Percentiles rank a stretch among this genome's conserved stretches.
Conservation (phyloP, 2,113 vertebrate genomes). For the Scartelaos histophorus region DNA sequence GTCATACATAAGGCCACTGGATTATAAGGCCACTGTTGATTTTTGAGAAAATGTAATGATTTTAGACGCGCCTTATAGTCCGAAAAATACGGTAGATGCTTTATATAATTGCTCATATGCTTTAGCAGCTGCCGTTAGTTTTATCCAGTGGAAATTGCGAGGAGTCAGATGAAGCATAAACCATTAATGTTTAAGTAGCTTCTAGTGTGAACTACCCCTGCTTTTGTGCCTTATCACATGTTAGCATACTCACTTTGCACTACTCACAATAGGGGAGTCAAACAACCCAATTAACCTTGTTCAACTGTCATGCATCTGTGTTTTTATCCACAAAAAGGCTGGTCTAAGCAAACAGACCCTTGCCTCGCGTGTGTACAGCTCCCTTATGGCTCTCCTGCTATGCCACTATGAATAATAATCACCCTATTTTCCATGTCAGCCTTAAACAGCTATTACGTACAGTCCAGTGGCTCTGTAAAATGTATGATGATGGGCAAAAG, state of each 20-base stretch:
- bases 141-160: not conserved
- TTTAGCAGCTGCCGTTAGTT: not conserved
- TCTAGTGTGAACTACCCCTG: constrained; percentile 2
- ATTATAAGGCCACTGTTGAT: too few relatives aligned
- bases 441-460: constrained; percentile 43
- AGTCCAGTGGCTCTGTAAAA: constrained; percentile 44
- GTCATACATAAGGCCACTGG: too few relatives aligned
- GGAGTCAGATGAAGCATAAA: not conserved
- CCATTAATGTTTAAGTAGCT: not conserved
- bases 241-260: not conserved
- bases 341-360: constrained; percentile 13
- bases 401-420: constrained; percentile 52
- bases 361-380: constrained; percentile 23
- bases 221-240: constrained; percentile 17
- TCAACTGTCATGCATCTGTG: not conserved
- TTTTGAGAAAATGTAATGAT: too few relatives aligned
- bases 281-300: constrained; percentile 23
- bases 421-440: constrained; percentile 31
- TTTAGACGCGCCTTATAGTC: too few relatives aligned
- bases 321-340: constrained; percentile 21
- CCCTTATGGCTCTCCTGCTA: constrained; percentile 15
- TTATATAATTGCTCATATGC: not conserved
- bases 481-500: constrained; percentile 39
- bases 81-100: too few relatives aligned
- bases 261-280: not conserved